A percentile compares a stretch with the other conserved stretches of the same genome.
Evolutionary conservation across 2,113 vertebrate species (phyloP).

Genomic region (Arothron firmamentum): DNA sequence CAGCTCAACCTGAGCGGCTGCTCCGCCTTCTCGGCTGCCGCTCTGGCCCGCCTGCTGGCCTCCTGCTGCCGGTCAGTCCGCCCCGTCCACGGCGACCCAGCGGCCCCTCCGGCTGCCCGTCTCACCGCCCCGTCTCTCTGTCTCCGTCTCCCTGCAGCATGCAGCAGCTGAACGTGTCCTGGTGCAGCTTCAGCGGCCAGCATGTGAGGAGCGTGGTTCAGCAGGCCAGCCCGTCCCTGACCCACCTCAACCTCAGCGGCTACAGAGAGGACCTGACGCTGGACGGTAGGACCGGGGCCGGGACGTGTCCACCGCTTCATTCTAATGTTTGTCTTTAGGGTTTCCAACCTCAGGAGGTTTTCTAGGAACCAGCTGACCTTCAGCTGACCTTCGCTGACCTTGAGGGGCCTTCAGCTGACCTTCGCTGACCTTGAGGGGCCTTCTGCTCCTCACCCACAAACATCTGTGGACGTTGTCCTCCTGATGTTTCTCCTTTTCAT

Average conservation of each 20-base stretch:
- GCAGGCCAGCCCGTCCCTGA: slow-evolving; percentile 70
- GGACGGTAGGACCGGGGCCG: slow-evolving; percentile 68
- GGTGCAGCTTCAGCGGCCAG: slow-evolving; percentile 82
- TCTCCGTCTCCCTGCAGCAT: slow-evolving; percentile 60
- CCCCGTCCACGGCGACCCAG: no score
- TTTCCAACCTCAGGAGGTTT: no score
- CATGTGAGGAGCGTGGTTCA: slow-evolving; percentile 79
- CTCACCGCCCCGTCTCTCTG: not conserved
- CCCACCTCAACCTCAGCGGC: slow-evolving; percentile 89
- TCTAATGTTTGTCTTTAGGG: no score
- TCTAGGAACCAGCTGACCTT: no score
- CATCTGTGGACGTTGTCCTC: no score
- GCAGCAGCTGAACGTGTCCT: slow-evolving; percentile 87
- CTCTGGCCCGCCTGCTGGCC: slow-evolving; percentile 75
- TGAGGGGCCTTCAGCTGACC: no score
- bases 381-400: no score
- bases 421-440: no score
- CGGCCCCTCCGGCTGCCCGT: not conserved
- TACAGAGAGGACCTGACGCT: slow-evolving; percentile 86
- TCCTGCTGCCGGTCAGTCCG: slow-evolving; percentile 80
- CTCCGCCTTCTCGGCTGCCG: slow-evolving; percentile 78
- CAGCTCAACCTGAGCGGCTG: slow-evolving; percentile 88
- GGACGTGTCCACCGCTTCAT: no score
- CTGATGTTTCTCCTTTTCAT: no score
- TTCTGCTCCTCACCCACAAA: no score